These are phyloP conservation scores for Tipula helvola DNA, from an alignment of 2,888 invertebrate species.

Conservation along the genomic window DNA sequence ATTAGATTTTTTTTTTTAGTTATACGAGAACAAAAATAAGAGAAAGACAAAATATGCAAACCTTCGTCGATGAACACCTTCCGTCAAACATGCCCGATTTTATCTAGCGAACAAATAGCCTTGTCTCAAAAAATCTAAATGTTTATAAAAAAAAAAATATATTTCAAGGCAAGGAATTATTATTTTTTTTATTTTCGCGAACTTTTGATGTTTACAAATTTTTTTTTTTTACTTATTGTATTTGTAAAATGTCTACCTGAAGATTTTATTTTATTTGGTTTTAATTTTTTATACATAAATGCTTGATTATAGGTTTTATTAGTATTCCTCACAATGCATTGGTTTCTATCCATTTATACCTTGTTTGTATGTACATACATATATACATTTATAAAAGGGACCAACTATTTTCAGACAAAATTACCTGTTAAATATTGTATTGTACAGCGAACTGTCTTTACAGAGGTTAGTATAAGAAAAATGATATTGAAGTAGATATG, in stretches of 20 bases:
- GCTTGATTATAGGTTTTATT: background rate
- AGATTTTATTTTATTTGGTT: background rate
- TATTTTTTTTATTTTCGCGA: background rate
- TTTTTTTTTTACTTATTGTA: background rate
- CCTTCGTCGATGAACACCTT: background rate
- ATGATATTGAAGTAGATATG: background rate
- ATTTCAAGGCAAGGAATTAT: background rate
- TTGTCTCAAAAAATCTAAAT: background rate
- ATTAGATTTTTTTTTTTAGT: background rate
- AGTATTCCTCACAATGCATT: background rate
- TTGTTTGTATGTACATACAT: background rate
- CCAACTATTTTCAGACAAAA: background rate
- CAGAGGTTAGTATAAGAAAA: background rate
- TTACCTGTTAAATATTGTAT: background rate
- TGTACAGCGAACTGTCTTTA: background rate
- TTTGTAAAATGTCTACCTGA: background rate
- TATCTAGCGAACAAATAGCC: background rate
- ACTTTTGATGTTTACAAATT: background rate
- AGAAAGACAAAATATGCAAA: background rate
- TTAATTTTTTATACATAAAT: background rate
- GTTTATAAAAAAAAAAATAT: background rate
- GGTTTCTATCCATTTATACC: background rate
- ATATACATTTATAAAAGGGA: background rate
- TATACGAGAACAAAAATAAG: background rate
- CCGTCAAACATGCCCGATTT: background rate